These are phyloP conservation scores for Neosilurus mollespiculum DNA, from an alignment of 2,797 vertebrate species.

Conservation along the genomic window DNA sequence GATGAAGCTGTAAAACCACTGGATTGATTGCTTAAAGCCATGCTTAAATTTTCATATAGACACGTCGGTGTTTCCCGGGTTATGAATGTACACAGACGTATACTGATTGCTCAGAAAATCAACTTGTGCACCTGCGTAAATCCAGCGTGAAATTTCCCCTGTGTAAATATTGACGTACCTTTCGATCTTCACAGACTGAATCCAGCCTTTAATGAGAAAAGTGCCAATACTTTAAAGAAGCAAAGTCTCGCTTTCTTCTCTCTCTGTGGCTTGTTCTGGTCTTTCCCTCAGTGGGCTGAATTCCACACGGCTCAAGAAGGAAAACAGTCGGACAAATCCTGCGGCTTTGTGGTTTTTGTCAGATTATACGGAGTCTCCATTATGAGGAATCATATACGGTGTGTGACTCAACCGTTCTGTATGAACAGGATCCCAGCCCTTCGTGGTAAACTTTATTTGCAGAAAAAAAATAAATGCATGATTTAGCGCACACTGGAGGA, in stretches of 20 bases:
- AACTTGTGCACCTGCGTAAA: neutral
- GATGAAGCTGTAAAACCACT: neutral
- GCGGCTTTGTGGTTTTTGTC: conserved; percentile 21
- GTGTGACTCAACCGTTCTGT: neutral
- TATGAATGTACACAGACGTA: conserved; percentile 11
- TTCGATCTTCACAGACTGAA: conserved; percentile 12
- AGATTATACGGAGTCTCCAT: conserved; percentile 2
- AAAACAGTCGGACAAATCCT: conserved; percentile 31
- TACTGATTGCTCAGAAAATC: neutral
- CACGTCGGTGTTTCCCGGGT: neutral
- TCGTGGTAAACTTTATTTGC: neutral
- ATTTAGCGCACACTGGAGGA: no score
- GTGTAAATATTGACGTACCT: neutral
- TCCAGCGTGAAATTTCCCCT: neutral
- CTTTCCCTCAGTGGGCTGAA: conserved; percentile 19
- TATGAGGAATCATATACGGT: neutral
- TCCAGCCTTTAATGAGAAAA: neutral
- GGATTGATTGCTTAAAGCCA: conserved; percentile 21
- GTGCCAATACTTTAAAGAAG: conserved; percentile 4
- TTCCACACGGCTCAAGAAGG: conserved; percentile 23
- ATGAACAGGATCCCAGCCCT: neutral
- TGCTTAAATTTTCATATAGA: conserved; percentile 10
- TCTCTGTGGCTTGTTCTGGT: conserved; percentile 4
- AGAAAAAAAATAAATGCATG: no score
- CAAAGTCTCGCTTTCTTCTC: neutral